Evolutionary conservation across 2,797 vertebrate genomes (phyloP).

Genomic region (Rhincodon typus): DNA sequence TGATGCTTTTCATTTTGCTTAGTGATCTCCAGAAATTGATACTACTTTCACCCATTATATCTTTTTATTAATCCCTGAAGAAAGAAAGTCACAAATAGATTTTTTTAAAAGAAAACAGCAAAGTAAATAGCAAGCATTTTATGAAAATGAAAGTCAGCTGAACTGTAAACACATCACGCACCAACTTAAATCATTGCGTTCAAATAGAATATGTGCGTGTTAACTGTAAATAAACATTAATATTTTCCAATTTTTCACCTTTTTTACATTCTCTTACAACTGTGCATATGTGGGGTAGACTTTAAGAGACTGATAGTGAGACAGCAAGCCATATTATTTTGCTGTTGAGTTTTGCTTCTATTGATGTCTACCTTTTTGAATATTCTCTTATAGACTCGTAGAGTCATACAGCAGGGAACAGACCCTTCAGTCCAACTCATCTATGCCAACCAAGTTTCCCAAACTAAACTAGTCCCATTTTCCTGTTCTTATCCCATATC

Average conservation of each 20-base stretch:
- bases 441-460: too few relatives aligned
- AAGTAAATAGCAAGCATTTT: background rate
- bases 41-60: background rate
- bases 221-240: background rate
- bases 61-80: background rate
- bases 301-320: background rate
- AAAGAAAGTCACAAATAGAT: slow-evolving; percentile 4
- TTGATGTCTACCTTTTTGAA: background rate
- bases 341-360: background rate
- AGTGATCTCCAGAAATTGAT: background rate
- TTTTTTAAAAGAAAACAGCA: background rate
- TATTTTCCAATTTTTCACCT: slow-evolving; percentile 24
- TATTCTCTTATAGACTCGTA: background rate
- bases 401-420: too few relatives aligned
- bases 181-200: background rate
- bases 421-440: too few relatives aligned
- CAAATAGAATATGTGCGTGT: background rate
- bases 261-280: background rate
- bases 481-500: too few relatives aligned
- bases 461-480: too few relatives aligned
- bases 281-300: too few relatives aligned
- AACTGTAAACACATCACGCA: background rate
- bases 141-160: background rate
- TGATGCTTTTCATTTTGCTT: slow-evolving; percentile 19
- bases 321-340: background rate